Evolutionary conservation across 2,888 invertebrate genomes (phyloP).

Genomic region (Epirrita christyi): DNA sequence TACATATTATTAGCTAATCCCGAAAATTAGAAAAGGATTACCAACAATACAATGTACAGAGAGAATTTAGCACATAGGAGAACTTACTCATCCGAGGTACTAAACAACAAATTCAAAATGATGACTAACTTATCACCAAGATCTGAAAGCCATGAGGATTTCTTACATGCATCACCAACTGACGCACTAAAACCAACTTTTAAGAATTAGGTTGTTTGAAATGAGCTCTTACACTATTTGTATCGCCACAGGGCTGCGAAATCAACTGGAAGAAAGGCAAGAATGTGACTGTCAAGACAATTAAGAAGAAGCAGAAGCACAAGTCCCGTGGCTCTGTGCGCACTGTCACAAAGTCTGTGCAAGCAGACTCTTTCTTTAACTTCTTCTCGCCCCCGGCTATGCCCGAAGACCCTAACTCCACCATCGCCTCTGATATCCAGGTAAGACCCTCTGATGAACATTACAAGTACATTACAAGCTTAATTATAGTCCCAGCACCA

Average conservation of each 20-base stretch:
- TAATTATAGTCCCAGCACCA: too few relatives aligned
- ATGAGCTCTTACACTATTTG: neutral
- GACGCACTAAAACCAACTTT: conserved; percentile 42
- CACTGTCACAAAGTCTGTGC: conserved; percentile 97
- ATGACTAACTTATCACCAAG: conserved; percentile 72
- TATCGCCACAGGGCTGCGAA: conserved; percentile 88
- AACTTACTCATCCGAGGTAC: too few relatives aligned
- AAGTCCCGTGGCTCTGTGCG: conserved; percentile 97
- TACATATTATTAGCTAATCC: too few relatives aligned
- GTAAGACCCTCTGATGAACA: too few relatives aligned
- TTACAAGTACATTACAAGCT: too few relatives aligned
- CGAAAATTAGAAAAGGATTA: too few relatives aligned
- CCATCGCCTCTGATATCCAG: conserved; percentile 94
- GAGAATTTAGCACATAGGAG: too few relatives aligned
- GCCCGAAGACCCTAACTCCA: conserved; percentile 92
- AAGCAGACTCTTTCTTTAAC: conserved; percentile 99
- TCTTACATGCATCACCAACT: conserved; percentile 83
- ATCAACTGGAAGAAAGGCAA: conserved; percentile 99
- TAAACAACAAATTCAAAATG: conserved; percentile 42
- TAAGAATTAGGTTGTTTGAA: neutral
- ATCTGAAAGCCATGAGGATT: conserved; percentile 75
- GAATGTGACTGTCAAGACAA: conserved; percentile 97
- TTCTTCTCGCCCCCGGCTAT: conserved; percentile 97
- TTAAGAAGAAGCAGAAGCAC: conserved; percentile 99
- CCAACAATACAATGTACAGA: too few relatives aligned